phyloP scores from a whole-genome alignment of 2,888 invertebrate species.

The Masnerella sp. region DNA sequence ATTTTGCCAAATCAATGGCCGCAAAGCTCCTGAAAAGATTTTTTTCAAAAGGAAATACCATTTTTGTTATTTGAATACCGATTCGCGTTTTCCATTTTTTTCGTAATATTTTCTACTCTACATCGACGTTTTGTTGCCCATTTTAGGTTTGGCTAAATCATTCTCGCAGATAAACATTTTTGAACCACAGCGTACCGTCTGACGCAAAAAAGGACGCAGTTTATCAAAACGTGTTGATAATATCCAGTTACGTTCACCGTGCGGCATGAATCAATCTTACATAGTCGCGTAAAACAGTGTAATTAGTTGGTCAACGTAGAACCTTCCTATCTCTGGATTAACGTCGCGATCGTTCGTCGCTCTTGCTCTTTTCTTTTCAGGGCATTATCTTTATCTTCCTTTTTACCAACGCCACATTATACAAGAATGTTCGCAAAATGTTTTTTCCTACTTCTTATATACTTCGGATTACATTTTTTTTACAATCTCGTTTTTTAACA shows the following conservation, averaged over 20 bases:
- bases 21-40: constrained; percentile 9
- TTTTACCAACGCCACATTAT: background rate
- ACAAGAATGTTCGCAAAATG: background rate
- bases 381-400: background rate
- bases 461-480: too few relatives aligned
- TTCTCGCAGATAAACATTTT: background rate
- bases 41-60: constrained; percentile 6
- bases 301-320: constrained; percentile 13
- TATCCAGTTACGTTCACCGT: constrained; percentile 1
- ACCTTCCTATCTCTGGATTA: constrained; percentile 4
- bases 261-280: constrained; percentile 17
- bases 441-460: too few relatives aligned
- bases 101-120: background rate
- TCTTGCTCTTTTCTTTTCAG: constrained; percentile 4
- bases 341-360: background rate
- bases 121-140: too few relatives aligned
- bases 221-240: constrained; percentile 30
- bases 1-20: constrained; percentile 7
- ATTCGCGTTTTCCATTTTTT: too few relatives aligned
- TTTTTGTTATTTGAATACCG: constrained; percentile 6
- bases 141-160: too few relatives aligned
- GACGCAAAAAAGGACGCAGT: background rate
- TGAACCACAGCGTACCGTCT: background rate
- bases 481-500: too few relatives aligned
- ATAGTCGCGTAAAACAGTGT: constrained; percentile 11